Evolutionary conservation across 2,888 invertebrate species (phyloP).

Genomic region (Tethea ocularis): DNA sequence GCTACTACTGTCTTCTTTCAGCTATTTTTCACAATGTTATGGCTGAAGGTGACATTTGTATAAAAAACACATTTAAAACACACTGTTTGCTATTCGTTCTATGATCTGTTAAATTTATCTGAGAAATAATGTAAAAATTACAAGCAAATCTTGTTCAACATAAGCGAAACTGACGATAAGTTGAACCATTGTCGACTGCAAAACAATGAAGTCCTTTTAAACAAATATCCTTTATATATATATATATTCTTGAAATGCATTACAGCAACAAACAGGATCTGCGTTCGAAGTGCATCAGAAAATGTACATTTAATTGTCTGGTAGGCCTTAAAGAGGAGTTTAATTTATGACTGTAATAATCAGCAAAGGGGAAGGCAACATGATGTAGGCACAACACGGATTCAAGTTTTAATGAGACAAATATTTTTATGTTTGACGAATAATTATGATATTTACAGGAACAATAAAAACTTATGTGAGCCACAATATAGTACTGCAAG

Average conservation of each 20-base stretch:
- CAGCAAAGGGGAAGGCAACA: background rate
- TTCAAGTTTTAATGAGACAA: background rate
- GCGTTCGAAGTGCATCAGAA: background rate
- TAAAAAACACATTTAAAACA: background rate
- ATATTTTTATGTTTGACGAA: background rate
- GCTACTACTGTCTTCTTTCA: constrained; percentile 14
- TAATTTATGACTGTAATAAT: background rate
- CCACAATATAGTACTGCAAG: constrained; percentile 38
- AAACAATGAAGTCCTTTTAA: background rate
- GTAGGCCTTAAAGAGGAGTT: background rate
- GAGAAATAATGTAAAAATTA: background rate
- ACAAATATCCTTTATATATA: background rate
- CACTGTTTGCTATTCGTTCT: too few species aligned
- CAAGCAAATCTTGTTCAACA: too few species aligned
- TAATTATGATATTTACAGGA: constrained; percentile 7
- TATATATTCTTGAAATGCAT: background rate
- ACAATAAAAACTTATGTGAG: constrained; percentile 20
- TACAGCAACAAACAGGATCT: background rate
- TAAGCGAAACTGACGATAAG: background rate
- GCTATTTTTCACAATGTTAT: background rate
- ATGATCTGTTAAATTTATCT: background rate
- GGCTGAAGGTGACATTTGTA: background rate
- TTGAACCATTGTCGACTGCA: background rate
- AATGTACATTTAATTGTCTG: background rate
- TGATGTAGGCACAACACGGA: background rate